These are phyloP conservation scores for Pseudococcus jackbeardsleyi DNA, from an alignment of 2,888 invertebrate genomes.

Conservation along the genomic window DNA sequence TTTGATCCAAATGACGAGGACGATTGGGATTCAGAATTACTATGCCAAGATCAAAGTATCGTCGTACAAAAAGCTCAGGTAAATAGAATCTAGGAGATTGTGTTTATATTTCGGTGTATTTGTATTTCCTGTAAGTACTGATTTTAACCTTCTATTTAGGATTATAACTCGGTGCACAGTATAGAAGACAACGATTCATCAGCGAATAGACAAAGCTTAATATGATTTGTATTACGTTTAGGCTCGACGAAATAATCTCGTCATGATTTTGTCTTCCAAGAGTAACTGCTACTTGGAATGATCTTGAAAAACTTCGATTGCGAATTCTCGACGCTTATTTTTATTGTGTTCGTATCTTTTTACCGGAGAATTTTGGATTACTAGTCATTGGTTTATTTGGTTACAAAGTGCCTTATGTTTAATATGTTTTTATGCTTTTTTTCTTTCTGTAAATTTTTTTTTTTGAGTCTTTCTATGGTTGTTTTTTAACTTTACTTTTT, in stretches of 20 bases:
- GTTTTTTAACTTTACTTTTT: background rate
- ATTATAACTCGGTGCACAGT: slow-evolving; percentile 25
- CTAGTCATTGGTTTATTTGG: background rate
- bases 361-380: background rate
- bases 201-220: background rate
- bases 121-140: background rate
- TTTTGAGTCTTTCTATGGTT: background rate
- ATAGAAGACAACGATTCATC: slow-evolving; percentile 5
- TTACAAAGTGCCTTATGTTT: background rate
- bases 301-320: background rate
- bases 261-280: background rate
- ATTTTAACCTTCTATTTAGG: background rate
- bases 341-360: background rate
- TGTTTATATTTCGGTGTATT: too few relatives aligned
- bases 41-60: slow-evolving; percentile 15
- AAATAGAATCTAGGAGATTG: background rate
- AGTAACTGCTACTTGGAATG: background rate
- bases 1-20: slow-evolving; percentile 61
- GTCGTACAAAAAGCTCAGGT: background rate
- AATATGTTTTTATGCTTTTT: background rate
- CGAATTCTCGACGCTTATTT: background rate
- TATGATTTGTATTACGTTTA: background rate
- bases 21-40: slow-evolving; percentile 55
- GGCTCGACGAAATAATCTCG: background rate
- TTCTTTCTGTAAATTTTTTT: background rate